Evolutionary conservation across 2,888 invertebrate species (phyloP).

Genomic region (Phengaris arion): DNA sequence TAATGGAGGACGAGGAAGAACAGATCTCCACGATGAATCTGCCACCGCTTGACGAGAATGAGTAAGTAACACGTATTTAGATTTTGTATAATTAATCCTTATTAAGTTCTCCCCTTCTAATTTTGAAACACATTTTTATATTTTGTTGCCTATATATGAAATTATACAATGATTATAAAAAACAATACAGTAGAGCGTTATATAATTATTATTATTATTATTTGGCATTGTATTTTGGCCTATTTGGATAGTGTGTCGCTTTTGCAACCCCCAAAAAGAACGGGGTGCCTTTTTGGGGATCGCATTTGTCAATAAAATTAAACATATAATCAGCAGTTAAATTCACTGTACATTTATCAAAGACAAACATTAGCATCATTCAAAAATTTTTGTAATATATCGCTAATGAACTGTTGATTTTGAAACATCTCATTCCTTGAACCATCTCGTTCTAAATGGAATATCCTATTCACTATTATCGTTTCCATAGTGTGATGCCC

Average conservation of each 20-base stretch:
- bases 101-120: neutral
- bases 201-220: neutral
- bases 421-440: neutral
- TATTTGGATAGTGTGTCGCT: neutral
- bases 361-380: too few relatives aligned
- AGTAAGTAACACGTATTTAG: conserved; percentile 56
- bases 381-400: too few relatives aligned
- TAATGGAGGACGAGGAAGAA: conserved; percentile 69
- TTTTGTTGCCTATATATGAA: neutral
- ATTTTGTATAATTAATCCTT: neutral
- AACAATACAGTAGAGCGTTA: neutral
- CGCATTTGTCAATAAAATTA: too few relatives aligned
- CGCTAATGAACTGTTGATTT: neutral
- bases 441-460: neutral
- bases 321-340: too few relatives aligned
- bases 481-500: conserved; percentile 52
- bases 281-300: too few relatives aligned
- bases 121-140: neutral
- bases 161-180: neutral
- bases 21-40: conserved; percentile 58
- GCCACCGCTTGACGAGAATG: conserved; percentile 64
- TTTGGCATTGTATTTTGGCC: neutral
- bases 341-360: too few relatives aligned
- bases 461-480: neutral
- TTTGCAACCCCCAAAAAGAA: too few relatives aligned